Percentiles rank a stretch among this genome's conserved stretches.
These are phyloP conservation scores for Camarhynchus parvulus DNA, from an alignment of 2,113 vertebrate species.

Conservation along the genomic window DNA sequence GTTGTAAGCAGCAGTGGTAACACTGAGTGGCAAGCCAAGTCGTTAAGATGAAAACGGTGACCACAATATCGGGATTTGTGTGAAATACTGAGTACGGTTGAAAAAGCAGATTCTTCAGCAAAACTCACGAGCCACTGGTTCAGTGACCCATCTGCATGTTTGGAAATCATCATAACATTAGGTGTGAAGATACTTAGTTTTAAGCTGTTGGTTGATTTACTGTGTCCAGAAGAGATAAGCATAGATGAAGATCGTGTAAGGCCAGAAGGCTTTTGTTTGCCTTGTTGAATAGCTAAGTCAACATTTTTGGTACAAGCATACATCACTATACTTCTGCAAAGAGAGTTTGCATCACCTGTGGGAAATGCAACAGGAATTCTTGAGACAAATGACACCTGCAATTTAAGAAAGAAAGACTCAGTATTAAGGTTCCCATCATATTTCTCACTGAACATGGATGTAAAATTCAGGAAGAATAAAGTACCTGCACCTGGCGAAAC, in stretches of 20 bases:
- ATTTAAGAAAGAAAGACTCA: slow-evolving; percentile 17
- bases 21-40: slow-evolving; percentile 95
- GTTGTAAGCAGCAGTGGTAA: slow-evolving; percentile 95
- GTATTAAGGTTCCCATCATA: neutral
- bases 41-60: slow-evolving; percentile 98
- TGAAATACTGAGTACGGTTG: slow-evolving; percentile 95
- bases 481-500: slow-evolving; percentile 98
- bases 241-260: slow-evolving; percentile 87
- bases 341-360: slow-evolving; percentile 93
- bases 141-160: slow-evolving; percentile 94
- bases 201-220: slow-evolving; percentile 83
- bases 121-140: slow-evolving; percentile 99
- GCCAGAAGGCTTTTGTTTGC: slow-evolving; percentile 84
- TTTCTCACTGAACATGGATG: neutral
- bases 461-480: neutral
- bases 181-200: slow-evolving; percentile 97
- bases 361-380: slow-evolving; percentile 98
- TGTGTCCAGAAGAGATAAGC: slow-evolving; percentile 85
- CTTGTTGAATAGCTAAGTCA: slow-evolving; percentile 94
- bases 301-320: slow-evolving; percentile 98
- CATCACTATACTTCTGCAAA: slow-evolving; percentile 96
- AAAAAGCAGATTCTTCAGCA: slow-evolving; percentile 96
- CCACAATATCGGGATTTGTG: slow-evolving; percentile 97
- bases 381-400: slow-evolving; percentile 96
- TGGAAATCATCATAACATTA: slow-evolving; percentile 98